Conservation (phyloP, 2,888 invertebrate genomes). For the Kuschelorhynchus macadamiae region DNA sequence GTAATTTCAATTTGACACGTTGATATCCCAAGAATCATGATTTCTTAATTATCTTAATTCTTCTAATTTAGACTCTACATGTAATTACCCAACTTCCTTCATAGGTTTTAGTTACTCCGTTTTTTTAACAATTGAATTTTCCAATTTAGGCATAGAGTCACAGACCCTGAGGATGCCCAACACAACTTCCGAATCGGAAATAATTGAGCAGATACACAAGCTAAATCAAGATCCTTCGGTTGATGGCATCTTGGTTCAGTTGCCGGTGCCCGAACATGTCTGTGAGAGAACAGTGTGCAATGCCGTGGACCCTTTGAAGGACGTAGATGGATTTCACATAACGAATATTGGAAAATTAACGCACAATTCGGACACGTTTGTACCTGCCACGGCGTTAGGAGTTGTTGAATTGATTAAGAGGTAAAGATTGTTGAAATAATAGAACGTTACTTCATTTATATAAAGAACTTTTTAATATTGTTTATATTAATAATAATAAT, state of each 20-base stretch:
- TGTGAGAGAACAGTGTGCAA: slow-evolving; percentile 84
- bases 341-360: slow-evolving; percentile 85
- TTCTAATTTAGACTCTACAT: too few relatives aligned
- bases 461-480: too few relatives aligned
- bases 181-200: slow-evolving; percentile 76
- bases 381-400: slow-evolving; percentile 87
- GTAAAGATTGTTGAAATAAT: slow-evolving; percentile 65
- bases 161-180: slow-evolving; percentile 76
- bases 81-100: too few relatives aligned
- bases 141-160: slow-evolving; percentile 76
- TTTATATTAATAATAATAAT: too few relatives aligned
- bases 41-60: too few relatives aligned
- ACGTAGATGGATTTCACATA: slow-evolving; percentile 93
- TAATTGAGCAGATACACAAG: slow-evolving; percentile 75
- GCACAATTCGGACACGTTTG: slow-evolving; percentile 79
- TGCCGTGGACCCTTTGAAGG: slow-evolving; percentile 84
- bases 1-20: too few relatives aligned
- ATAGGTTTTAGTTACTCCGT: too few relatives aligned
- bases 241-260: slow-evolving; percentile 87
- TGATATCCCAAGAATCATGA: too few relatives aligned
- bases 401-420: slow-evolving; percentile 79
- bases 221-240: slow-evolving; percentile 80
- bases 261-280: slow-evolving; percentile 86
- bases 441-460: too few relatives aligned
- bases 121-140: too few relatives aligned